phyloP scores from a whole-genome alignment of 2,888 invertebrate species.

The Drosophila differens region DNA sequence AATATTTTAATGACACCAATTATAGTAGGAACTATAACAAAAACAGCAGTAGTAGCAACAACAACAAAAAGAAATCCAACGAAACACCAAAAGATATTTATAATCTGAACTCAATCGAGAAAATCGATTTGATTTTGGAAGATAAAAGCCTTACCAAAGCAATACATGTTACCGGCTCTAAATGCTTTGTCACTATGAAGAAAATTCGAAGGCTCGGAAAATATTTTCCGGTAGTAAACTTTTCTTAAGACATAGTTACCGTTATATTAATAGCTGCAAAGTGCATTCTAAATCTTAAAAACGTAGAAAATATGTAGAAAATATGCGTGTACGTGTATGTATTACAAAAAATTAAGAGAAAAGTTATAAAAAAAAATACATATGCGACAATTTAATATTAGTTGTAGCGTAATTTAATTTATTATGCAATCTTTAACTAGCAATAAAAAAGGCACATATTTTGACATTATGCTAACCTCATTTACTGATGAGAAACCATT shows the following conservation, averaged over 20 bases:
- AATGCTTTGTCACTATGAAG: conserved; percentile 85
- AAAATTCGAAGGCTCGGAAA: conserved; percentile 88
- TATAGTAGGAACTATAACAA: conserved; percentile 52
- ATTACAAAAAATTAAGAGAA: conserved; percentile 44
- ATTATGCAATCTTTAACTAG: conserved; percentile 66
- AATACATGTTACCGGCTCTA: conserved; percentile 83
- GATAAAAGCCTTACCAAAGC: conserved; percentile 84
- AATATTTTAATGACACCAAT: conserved; percentile 70
- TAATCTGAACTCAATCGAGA: conserved; percentile 84
- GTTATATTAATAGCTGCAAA: conserved; percentile 57
- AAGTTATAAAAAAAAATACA: conserved; percentile 59
- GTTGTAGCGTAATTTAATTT: conserved; percentile 76
- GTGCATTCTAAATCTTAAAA: conserved; percentile 75
- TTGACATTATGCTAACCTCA: conserved; percentile 54
- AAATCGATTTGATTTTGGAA: conserved; percentile 84
- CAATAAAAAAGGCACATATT: conserved; percentile 62
- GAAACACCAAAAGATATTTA: conserved; percentile 82
- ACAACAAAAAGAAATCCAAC: conserved; percentile 68
- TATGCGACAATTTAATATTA: conserved; percentile 68
- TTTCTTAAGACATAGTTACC: conserved; percentile 71
- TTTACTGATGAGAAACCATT: conserved; percentile 48
- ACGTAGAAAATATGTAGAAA: conserved; percentile 72
- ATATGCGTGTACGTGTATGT: conserved; percentile 75
- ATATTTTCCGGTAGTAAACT: conserved; percentile 88
- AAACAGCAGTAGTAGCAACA: conserved; percentile 35